These are phyloP conservation scores for Campylorhamphus procurvoides DNA, from an alignment of 2,113 vertebrate species.

Conservation along the genomic window DNA sequence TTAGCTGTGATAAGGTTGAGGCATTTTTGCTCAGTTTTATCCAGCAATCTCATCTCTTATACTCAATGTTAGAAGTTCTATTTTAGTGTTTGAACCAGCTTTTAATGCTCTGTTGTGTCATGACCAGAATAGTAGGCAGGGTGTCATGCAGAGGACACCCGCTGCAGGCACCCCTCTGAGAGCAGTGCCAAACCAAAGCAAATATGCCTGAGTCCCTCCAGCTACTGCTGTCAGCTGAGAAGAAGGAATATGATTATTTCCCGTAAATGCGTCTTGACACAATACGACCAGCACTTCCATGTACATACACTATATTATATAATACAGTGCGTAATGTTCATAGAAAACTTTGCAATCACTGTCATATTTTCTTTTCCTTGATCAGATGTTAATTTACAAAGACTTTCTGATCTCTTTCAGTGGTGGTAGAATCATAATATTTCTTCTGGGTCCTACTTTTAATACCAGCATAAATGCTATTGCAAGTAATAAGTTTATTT, in stretches of 20 bases:
- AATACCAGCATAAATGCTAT: not conserved
- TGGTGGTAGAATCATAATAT: not conserved
- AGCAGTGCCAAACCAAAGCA: constrained; percentile 13
- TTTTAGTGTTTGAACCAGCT: not conserved
- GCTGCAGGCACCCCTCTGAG: constrained; percentile 12
- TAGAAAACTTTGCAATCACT: constrained; percentile 14
- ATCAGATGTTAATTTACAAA: not conserved
- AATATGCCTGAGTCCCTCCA: constrained; percentile 21
- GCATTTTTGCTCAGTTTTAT: not conserved
- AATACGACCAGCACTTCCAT: not conserved
- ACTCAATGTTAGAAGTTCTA: not conserved
- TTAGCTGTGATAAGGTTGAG: not conserved
- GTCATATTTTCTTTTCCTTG: not conserved
- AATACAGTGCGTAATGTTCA: constrained; percentile 21
- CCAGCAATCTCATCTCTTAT: not conserved
- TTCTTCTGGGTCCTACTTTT: not conserved
- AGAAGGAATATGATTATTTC: not conserved
- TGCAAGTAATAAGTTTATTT: not conserved
- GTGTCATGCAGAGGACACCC: constrained; percentile 50
- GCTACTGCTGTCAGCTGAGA: constrained; percentile 46
- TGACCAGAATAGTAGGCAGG: constrained; percentile 44
- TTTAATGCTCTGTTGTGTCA: not conserved
- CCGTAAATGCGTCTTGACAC: constrained; percentile 50
- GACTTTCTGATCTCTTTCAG: constrained; percentile 7
- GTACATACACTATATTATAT: not conserved